Base-by-base conservation (phyloP, 2,113 vertebrate genomes). In the Falcunculus frontatus region DNA sequence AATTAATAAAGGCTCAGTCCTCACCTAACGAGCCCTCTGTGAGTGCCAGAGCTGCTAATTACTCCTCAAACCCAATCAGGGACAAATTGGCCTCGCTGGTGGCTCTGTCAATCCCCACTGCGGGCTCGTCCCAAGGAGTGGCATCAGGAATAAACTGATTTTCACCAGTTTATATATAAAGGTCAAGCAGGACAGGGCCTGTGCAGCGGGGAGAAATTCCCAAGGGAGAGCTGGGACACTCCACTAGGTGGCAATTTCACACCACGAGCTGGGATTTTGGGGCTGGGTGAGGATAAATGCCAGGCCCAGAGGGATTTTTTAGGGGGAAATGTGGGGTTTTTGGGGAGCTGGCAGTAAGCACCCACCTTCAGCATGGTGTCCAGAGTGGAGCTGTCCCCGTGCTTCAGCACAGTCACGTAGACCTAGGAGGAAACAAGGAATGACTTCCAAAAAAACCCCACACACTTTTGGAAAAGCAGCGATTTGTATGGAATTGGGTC, bases 291-390 rank as follows among this genome's bases (percentile, higher is more conserved):
- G 94, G 64, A 23, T 7, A 19, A 83, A 41, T 16, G 8, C 1
- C 15, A 9, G 6, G 6, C n/a, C 13, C 1, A 14, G 39, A 73
- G 56, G 63, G 67, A 10, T 19, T n/a, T n/a, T 9, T 9, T 1
- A 7, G 42, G 53, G 23, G 6, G 29, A 33, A 67, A n/a, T 19
- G 10, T 8, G 23, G 18, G 16, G 4, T 52, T 50, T 19, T 32
- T 16, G 27, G 25, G 5, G 32, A 65, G 37, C 21, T 56, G 78
- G 44, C 12, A 52, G 56, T 0, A 22, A 8, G 32, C 37, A 87
- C 98, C 95, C 92, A 99, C 99, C 99, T 99, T 99, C 33, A 99
- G 96, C 99, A 99, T 99, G 13, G 99, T 98, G 75, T 99, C 99
- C 98, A 99, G 95, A 4, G 99, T 98, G 84, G 98, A 83, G 62